Conservation (phyloP, 2,888 invertebrate species). For the Lepidonotus clava region DNA sequence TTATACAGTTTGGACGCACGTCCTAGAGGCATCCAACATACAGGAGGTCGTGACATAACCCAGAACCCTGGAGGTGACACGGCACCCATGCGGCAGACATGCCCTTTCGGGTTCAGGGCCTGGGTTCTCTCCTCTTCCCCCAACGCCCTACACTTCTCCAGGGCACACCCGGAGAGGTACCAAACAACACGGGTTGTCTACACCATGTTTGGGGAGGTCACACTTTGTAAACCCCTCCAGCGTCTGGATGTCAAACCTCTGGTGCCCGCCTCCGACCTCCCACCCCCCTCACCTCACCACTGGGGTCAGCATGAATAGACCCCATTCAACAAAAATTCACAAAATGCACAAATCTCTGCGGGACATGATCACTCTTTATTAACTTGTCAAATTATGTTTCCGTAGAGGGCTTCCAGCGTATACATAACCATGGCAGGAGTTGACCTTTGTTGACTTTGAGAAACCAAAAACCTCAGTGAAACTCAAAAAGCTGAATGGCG, state of each 20-base stretch:
- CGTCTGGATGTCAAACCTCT: too few species aligned
- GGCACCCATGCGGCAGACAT: not conserved
- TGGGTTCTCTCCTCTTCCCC: not conserved
- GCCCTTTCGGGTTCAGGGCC: not conserved
- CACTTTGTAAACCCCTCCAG: slow-evolving; percentile 3
- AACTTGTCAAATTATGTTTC: not conserved
- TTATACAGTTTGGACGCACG: too few species aligned
- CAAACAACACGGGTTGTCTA: not conserved
- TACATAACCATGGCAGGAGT: too few species aligned
- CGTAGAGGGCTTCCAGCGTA: too few species aligned
- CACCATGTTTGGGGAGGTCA: not conserved
- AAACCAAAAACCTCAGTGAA: too few species aligned
- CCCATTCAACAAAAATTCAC: not conserved
- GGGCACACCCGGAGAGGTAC: not conserved
- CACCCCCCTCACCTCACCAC: not conserved
- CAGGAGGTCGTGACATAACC: slow-evolving; percentile 23
- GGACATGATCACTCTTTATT: not conserved
- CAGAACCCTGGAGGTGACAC: slow-evolving; percentile 28
- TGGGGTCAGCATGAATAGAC: not conserved
- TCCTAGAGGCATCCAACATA: not conserved
- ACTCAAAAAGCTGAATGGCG: too few species aligned
- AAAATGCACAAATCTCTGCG: not conserved
- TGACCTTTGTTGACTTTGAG: too few species aligned
- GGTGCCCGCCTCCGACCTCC: not conserved
- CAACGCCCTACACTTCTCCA: not conserved